Conservation (phyloP, 2,888 invertebrate species). For the Hydraecia micacea region DNA sequence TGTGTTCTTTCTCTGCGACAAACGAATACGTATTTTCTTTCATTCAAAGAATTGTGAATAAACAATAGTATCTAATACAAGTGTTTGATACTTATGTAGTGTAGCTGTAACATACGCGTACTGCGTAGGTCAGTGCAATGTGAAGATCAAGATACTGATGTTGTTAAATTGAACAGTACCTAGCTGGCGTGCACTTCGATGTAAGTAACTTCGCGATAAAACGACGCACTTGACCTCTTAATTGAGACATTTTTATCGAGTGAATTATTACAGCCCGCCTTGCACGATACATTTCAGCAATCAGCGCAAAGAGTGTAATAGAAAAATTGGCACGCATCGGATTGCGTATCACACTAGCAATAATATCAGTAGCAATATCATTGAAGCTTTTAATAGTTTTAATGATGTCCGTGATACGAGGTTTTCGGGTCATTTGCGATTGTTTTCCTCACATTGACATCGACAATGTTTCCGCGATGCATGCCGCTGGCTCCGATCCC, state of each 20-base stretch:
- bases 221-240: constrained; percentile 83
- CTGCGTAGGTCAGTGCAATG: constrained; percentile 78
- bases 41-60: neutral
- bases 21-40: too few species aligned
- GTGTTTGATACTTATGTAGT: neutral
- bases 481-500: constrained; percentile 75
- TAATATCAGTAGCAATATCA: neutral
- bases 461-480: constrained; percentile 42
- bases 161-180: constrained; percentile 69
- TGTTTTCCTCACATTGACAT: constrained; percentile 32
- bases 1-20: too few species aligned
- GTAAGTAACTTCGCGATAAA: constrained; percentile 76
- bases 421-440: constrained; percentile 36
- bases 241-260: constrained; percentile 78
- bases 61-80: constrained; percentile 12
- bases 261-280: constrained; percentile 71
- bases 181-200: constrained; percentile 64
- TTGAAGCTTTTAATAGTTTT: constrained; percentile 20
- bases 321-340: constrained; percentile 69
- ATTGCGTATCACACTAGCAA: neutral
- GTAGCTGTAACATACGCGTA: constrained; percentile 43
- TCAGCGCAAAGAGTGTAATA: constrained; percentile 60
- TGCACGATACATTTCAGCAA: constrained; percentile 66
- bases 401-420: constrained; percentile 22
- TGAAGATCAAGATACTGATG: constrained; percentile 60